These are phyloP conservation scores for Planiliza haematocheilus DNA, from an alignment of 2,113 vertebrate species.

Conservation along the genomic window DNA sequence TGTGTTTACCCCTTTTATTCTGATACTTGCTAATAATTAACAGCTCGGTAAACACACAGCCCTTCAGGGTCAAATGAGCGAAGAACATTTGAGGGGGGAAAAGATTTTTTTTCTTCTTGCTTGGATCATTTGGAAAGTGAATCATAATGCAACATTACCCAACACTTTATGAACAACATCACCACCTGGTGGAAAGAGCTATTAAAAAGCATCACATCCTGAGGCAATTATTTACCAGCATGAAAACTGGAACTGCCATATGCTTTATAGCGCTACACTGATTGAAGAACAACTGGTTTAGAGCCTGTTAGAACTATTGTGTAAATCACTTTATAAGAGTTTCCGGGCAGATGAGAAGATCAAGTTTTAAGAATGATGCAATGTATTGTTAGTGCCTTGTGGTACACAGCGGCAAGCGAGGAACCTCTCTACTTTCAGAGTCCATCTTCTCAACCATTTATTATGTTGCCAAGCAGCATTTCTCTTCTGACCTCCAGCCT, in stretches of 20 bases:
- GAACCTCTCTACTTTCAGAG: slow-evolving; percentile 50
- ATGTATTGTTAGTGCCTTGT: slow-evolving; percentile 31
- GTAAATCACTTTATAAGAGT: slow-evolving; percentile 24
- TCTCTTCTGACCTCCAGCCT: slow-evolving; percentile 71
- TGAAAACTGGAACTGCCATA: slow-evolving; percentile 20
- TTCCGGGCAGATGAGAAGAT: slow-evolving; percentile 8
- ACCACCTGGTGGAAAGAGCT: slow-evolving; percentile 70
- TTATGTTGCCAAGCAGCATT: slow-evolving; percentile 66
- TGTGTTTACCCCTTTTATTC: slow-evolving; percentile 5
- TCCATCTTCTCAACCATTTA: slow-evolving; percentile 57
- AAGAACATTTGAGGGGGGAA: slow-evolving; percentile 1
- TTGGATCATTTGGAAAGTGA: slow-evolving; percentile 18
- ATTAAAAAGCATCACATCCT: slow-evolving; percentile 8
- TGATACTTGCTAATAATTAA: slow-evolving; percentile 21
- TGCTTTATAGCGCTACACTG: slow-evolving; percentile 1
- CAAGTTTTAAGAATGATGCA: slow-evolving; percentile 33
- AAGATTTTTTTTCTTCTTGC: not conserved
- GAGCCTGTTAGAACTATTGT: slow-evolving; percentile 16
- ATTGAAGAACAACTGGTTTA: slow-evolving; percentile 23
- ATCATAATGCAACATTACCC: slow-evolving; percentile 11
- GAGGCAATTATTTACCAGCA: slow-evolving; percentile 10
- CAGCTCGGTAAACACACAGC: slow-evolving; percentile 10
- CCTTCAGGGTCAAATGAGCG: slow-evolving; percentile 1
- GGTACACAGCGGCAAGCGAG: slow-evolving; percentile 29
- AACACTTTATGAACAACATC: slow-evolving; percentile 64